Evolutionary conservation across 2,797 vertebrate species (phyloP), one percentile per base, ranked within the genome.

Genomic region (Myioborus melanocephalus): DNA sequence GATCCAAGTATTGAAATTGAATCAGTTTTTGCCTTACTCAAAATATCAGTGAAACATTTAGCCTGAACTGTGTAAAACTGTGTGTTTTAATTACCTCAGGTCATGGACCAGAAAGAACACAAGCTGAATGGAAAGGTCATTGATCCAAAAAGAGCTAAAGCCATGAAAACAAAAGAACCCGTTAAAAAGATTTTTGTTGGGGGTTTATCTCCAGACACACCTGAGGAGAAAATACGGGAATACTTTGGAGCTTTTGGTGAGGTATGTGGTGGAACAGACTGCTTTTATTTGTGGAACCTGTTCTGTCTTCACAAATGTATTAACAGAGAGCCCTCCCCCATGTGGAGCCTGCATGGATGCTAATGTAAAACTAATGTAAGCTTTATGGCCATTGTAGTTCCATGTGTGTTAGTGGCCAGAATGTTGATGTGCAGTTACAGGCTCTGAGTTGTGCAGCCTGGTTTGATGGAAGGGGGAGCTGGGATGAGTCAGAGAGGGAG

Each of bases 161-260:
- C 99, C 87, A 99, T 99, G 99, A 99, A 99, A 98, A 99, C 98
- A 97, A 99, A 99, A 98, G 99, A 99, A 95, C 99, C 99, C 0
- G 98, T 99, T 56, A 99, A 99, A 98, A 99, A 99, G 98, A 99
- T 99, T 96, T 99, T 99, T 98, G 99, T 99, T 41, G 99, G 99
- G 26, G 99, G 99, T 43, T 98, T 99, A 95, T 99, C 99, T 97
- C 99, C 99, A 88, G 99, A 99, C 97, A 99, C 99, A 27, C 99
- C 99, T 19, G 99, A 99, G 89, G 99, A 99, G 94, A 99, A 99
- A 98, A 99, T 99, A 97, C 97, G 99, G 96, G 99, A 99, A 94
- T 99, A 99, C 96, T 99, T 99, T 89, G 98, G 98, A 97, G 98
- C 97, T 88, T 99, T 99, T 93, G 99, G 99, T 97, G 99, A 99